Conservation (phyloP, 2,113 vertebrate genomes). For the Saccopteryx bilineata region DNA sequence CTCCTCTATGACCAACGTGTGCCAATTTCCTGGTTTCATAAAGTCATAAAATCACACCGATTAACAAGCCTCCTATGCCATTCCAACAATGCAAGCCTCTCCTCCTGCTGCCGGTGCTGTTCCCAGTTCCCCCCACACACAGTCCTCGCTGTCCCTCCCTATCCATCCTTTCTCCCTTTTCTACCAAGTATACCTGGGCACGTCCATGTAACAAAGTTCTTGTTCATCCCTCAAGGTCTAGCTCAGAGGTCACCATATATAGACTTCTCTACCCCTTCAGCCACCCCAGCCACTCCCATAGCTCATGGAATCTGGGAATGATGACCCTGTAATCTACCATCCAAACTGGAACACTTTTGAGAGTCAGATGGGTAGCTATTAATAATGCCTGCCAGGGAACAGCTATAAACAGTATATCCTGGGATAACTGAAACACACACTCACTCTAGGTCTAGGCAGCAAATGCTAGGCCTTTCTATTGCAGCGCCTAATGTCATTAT, state of each 20-base stretch:
- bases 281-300: neutral
- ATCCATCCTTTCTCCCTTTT: neutral
- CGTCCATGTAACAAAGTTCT: neutral
- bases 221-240: neutral
- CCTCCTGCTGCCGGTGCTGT: neutral
- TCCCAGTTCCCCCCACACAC: neutral
- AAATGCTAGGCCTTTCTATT: neutral
- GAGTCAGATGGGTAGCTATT: neutral
- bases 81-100: slow-evolving; percentile 6
- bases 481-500: neutral
- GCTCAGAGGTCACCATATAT: neutral
- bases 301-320: neutral
- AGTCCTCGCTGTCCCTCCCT: neutral
- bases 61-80: slow-evolving; percentile 57
- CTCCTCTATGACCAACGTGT: slow-evolving; percentile 37
- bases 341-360: neutral
- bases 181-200: neutral
- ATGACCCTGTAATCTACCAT: neutral
- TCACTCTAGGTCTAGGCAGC: neutral
- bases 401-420: neutral
- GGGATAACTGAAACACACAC: neutral
- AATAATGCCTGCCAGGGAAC: neutral
- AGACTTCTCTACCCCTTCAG: neutral
- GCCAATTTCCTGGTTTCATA: slow-evolving; percentile 49
- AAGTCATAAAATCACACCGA: slow-evolving; percentile 59